phyloP scores from a whole-genome alignment of 2,888 invertebrate genomes.

The Philopedon plagiatum region DNA sequence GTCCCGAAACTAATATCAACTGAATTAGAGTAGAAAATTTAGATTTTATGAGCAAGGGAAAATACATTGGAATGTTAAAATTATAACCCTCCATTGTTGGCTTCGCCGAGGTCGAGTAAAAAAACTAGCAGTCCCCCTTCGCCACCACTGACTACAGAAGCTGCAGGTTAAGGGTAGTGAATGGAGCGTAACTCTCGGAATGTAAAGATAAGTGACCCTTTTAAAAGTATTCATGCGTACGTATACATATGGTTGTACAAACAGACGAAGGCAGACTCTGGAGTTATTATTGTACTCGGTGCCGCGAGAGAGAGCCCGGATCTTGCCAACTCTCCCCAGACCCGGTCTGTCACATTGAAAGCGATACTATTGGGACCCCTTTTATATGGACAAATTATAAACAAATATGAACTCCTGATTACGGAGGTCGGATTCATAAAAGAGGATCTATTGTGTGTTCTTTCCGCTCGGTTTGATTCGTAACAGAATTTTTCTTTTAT shows the following conservation, averaged over 20 bases:
- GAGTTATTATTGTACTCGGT: conserved; percentile 41
- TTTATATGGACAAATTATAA: conserved; percentile 70
- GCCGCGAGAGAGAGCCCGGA: conserved; percentile 23
- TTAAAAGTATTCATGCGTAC: conserved; percentile 68
- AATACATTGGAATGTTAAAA: too few relatives aligned
- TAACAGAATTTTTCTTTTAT: conserved; percentile 23
- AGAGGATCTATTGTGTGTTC: conserved; percentile 49
- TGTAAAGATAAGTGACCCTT: conserved; percentile 65
- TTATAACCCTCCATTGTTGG: too few relatives aligned
- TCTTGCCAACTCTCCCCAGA: conserved; percentile 19
- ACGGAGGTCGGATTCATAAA: conserved; percentile 57
- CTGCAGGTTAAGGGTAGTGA: conserved; percentile 48
- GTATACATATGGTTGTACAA: conserved; percentile 67
- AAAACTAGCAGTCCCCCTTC: not conserved
- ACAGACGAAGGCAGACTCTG: conserved; percentile 56
- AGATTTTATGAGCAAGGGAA: too few relatives aligned
- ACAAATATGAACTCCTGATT: conserved; percentile 70
- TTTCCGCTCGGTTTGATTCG: conserved; percentile 39
- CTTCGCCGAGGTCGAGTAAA: too few relatives aligned
- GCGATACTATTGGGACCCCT: conserved; percentile 66
- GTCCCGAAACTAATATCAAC: too few relatives aligned
- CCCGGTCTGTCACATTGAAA: conserved; percentile 66
- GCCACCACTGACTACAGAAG: conserved; percentile 12
- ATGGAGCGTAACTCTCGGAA: conserved; percentile 61
- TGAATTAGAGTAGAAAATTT: too few relatives aligned